Base-by-base conservation (phyloP, 2,797 vertebrate genomes). In the Oreonectes daqikongensis region DNA sequence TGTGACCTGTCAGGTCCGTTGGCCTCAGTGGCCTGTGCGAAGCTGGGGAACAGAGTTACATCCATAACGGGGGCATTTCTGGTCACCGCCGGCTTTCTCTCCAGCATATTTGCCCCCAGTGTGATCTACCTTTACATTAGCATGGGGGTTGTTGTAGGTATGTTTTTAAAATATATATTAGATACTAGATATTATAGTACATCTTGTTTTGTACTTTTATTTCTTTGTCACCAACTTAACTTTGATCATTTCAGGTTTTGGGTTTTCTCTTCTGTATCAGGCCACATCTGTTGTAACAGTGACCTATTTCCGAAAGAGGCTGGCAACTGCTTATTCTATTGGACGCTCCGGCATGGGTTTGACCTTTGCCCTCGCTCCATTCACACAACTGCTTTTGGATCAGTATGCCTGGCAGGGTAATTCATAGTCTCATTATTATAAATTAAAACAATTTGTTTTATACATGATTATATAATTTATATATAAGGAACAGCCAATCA, bases 341-440 rank as follows among this genome's bases (percentile, higher is more conserved):
- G 95, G 94, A 18, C 94, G 95, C 44, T 95, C 95, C 0, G 96
- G 97, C 30, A 97, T 96, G 95, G 96, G 96, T 55, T 85, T 98
- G 86, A 96, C 95, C 0, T 97, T 99, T 86, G 91, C 95, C 1
- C 87, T 97, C 0, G 95, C 96, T 0, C 97, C 96, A 0, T 94
- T 96, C 84, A 94, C 94, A 2, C 95, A 98, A 86, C 87, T 95
- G 18, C 92, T 98, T 70, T 88, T 97, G 60, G 93, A 97, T 72
- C 63, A 73, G 5, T 97, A 99, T 2, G 91, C 92, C 63, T 98
- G 96, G 96, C 93, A 94, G 93, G 96, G 96, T 99, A 86, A 86
- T 91, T n/a, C 46, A 66, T 5, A 22, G 14, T 24, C 14, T 8
- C 12, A 30, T 65, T 65, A 42, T 53, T 15, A 20, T 52, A 28